Base-by-base conservation (phyloP, 2,113 vertebrate species). In the Limanda limanda region DNA sequence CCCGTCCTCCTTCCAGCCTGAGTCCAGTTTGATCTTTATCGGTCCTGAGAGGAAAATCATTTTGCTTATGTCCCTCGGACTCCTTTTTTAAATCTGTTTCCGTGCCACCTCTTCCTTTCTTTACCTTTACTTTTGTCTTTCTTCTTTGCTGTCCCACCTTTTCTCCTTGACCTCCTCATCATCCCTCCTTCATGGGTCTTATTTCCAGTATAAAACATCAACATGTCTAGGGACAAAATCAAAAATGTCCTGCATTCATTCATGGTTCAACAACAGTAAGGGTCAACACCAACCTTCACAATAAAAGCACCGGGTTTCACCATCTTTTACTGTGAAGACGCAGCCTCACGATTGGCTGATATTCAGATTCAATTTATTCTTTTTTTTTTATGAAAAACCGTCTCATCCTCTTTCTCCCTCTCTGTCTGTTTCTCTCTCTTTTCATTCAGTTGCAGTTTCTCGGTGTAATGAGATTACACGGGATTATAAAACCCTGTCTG, bases 391-490 rank as follows among this genome's bases (percentile, higher is more conserved):
- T 42, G 2, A 42, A 3, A 13, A 42, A 13, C 12, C 45, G 42
- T 15, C 42, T 45, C 42, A 3, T 45, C 42, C 42, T 63, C 12
- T 25, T 20, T 51, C 20, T 23, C 20, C 8, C n/a, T 24, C 45
- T 4, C 4, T 17, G 45, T 9, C 13, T 4, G 24, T 58, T 23
- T 40, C 21, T 47, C 21, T 9, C 48, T 63, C 58, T 55, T 76
- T 78, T 79, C 78, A 75, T 65, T 83, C 83, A 79, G 76, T 86
- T 81, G 75, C 72, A 79, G 59, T 81, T 81, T 73, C 80, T 88
- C 82, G 37, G 27, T 59, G 64, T 87, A 92, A 93, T 89, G 84
- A 86, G 91, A 93, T 93, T 92, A 93, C 91, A 90, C 3, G 5
- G 88, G 87, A 92, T 93, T 93, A 89, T 79, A 60, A 86, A 89